Percentiles rank a stretch among this genome's conserved stretches.
phyloP scores from a whole-genome alignment of 2,113 vertebrate genomes.

The Lepisosteus oculatus region DNA sequence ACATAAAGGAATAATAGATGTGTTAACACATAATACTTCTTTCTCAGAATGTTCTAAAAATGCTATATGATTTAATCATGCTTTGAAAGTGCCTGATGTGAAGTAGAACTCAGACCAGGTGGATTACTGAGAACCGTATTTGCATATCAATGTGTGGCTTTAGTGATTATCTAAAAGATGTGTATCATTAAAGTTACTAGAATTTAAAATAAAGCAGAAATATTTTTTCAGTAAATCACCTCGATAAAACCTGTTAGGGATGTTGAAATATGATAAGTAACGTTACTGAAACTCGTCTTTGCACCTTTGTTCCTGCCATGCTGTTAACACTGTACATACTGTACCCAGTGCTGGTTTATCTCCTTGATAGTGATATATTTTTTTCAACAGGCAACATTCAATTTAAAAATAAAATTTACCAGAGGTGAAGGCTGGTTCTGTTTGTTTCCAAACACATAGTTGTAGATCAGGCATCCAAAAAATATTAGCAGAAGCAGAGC shows the following conservation, averaged over 20 bases:
- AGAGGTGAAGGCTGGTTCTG: constrained; percentile 66
- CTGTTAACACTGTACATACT: background rate
- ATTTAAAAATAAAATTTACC: constrained; percentile 54
- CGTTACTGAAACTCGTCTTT: background rate
- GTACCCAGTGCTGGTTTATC: background rate
- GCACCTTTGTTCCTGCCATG: background rate
- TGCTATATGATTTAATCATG: too few relatives aligned
- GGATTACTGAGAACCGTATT: background rate
- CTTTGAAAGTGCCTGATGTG: too few relatives aligned
- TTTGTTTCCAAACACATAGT: constrained; percentile 59
- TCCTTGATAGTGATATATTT: background rate
- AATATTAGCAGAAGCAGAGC: constrained; percentile 50
- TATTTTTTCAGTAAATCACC: too few relatives aligned
- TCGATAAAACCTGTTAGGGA: too few relatives aligned
- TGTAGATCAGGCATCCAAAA: constrained; percentile 54
- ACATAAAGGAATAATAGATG: too few relatives aligned
- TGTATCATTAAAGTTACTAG: too few relatives aligned
- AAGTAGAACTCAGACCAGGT: too few relatives aligned
- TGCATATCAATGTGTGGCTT: background rate
- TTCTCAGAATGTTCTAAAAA: too few relatives aligned
- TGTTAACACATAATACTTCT: too few relatives aligned
- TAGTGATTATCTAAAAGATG: background rate
- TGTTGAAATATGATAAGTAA: background rate
- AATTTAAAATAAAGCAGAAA: too few relatives aligned
- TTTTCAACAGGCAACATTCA: background rate